Base-by-base conservation (phyloP, 2,113 vertebrate species). In the Pavo muticus region DNA sequence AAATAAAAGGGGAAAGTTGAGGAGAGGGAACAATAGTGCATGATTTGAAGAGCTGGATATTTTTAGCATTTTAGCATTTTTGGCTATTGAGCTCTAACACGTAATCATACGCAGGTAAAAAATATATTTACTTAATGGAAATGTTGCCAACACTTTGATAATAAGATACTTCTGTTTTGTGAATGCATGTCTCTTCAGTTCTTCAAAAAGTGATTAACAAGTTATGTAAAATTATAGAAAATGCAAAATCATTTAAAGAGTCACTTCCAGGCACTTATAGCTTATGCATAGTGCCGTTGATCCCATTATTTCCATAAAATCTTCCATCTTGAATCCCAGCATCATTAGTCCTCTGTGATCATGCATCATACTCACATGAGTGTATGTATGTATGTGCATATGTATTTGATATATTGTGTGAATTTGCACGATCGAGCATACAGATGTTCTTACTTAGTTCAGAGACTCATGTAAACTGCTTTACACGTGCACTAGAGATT, bases 11-110 rank as follows among this genome's bases (percentile, higher is more conserved):
- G 54, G 29, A 68, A 24, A 37, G 30, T 8, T 84, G 68, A 76
- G 63, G 39, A 90, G 65, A 71, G 23, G 13, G 73, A 85, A 77
- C 20, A 71, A 50, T 13, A 79, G 45, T 39, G 81, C 32, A 35
- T 19, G 42, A 60, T 50, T 11, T 74, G 72, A 91, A 80, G 32
- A 83, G 39, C 73, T 50, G 54, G 56, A 78, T 87, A 68, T 83
- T 93, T 89, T 94, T 71, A 94, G 79, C 35, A 35, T 35, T 35
- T 35, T 35, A 35, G 73, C 67, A 18, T 79, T 95, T 96, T 59
- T 59, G 32, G 56, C 11, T 59, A 56, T 32, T 16, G 7, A 56
- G 29, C 15, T 56, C 30, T 56, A 30, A 24, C 24, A 8, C 39
- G 19, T 67, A 68, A 76, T 56, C 50, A 18, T 13, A 32, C 9